Evolutionary conservation across 2,797 vertebrate genomes (phyloP).

Genomic region (Halcyon leucocephala): DNA sequence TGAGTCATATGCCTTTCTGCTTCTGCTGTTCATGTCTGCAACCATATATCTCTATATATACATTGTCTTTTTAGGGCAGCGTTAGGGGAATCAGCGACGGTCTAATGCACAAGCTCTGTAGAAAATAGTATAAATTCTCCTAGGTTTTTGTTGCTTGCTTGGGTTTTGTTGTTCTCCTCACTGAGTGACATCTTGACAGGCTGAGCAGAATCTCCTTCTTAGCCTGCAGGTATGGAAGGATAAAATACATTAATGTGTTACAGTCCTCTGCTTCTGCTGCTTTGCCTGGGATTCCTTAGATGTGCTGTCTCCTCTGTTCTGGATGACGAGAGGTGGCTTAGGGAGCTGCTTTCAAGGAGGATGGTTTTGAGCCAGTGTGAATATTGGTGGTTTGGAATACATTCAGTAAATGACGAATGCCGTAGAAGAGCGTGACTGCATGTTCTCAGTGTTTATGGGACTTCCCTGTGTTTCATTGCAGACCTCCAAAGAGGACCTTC

Average conservation of each 20-base stretch:
- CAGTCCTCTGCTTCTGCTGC: neutral
- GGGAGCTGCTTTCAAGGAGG: neutral
- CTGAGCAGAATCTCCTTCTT: slow-evolving; percentile 4
- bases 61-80: slow-evolving; percentile 11
- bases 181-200: neutral
- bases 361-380: neutral
- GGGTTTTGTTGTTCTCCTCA: neutral
- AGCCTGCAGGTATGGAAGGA: neutral
- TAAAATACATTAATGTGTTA: slow-evolving; percentile 4
- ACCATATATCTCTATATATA: neutral
- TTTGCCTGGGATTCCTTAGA: neutral
- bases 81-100: neutral
- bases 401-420: neutral
- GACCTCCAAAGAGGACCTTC: slow-evolving; percentile 98
- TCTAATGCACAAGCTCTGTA: neutral
- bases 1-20: slow-evolving; percentile 7
- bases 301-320: neutral
- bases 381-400: neutral
- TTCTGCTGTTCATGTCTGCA: slow-evolving; percentile 35
- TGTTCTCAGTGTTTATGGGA: neutral
- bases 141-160: neutral
- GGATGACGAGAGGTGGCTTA: neutral
- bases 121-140: neutral
- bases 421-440: neutral
- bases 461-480: slow-evolving; percentile 73